Conservation (phyloP, 2,113 vertebrate species). For the Crocuta crocuta region DNA sequence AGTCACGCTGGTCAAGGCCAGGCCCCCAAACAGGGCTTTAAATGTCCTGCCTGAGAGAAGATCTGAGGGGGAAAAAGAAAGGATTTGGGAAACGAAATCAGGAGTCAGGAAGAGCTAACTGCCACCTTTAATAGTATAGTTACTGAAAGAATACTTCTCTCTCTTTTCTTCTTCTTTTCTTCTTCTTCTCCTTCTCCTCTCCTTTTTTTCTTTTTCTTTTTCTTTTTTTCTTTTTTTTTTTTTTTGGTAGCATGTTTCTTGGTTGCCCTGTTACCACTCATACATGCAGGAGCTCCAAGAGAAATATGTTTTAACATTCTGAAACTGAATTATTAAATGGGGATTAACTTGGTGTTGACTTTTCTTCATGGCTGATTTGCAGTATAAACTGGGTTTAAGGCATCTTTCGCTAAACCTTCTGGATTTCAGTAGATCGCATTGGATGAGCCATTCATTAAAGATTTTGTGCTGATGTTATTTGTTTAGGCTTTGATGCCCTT, state of each 20-base stretch:
- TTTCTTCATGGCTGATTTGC: slow-evolving; percentile 78
- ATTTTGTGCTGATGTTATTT: slow-evolving; percentile 79
- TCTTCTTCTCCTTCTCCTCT: no score
- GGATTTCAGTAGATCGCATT: slow-evolving; percentile 64
- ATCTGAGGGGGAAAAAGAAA: background rate
- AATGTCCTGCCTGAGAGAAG: background rate
- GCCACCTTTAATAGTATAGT: background rate
- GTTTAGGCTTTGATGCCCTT: slow-evolving; percentile 80
- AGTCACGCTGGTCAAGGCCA: background rate
- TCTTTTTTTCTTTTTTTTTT: no score
- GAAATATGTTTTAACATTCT: slow-evolving; percentile 76
- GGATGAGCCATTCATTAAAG: slow-evolving; percentile 79
- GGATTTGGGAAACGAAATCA: background rate
- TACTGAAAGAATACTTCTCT: background rate
- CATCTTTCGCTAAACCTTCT: slow-evolving; percentile 77
- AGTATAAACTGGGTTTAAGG: slow-evolving; percentile 80
- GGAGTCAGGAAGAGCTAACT: background rate
- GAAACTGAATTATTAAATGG: slow-evolving; percentile 81
- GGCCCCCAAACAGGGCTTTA: background rate
- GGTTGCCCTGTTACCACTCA: slow-evolving; percentile 20
- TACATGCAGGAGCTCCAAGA: slow-evolving; percentile 31
- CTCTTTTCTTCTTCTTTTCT: background rate
- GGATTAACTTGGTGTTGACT: slow-evolving; percentile 79
- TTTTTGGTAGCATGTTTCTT: background rate
- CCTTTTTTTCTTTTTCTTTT: background rate